These are phyloP conservation scores for Acrocyrtus sp. DNA, from an alignment of 2,888 invertebrate genomes.

Conservation along the genomic window DNA sequence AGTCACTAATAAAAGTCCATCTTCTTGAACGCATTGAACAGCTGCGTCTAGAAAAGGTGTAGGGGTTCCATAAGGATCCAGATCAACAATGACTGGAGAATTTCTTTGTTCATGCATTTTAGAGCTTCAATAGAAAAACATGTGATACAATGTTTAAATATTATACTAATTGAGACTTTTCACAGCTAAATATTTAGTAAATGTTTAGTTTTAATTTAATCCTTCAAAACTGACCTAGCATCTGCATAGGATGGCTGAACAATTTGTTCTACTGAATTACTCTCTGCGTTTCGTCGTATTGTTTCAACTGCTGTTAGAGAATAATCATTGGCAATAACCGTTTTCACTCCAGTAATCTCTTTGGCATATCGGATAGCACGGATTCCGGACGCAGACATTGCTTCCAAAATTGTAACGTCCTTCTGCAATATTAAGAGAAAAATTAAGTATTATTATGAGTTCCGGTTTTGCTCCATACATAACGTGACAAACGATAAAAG, in stretches of 20 bases:
- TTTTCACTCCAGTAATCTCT: slow-evolving; percentile 84
- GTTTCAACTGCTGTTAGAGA: slow-evolving; percentile 85
- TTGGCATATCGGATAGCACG: slow-evolving; percentile 96
- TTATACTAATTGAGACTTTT: no score
- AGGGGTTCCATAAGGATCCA: slow-evolving; percentile 98
- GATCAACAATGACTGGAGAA: slow-evolving; percentile 76
- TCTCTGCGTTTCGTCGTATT: slow-evolving; percentile 81
- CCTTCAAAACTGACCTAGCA: slow-evolving; percentile 79
- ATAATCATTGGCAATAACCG: slow-evolving; percentile 92
- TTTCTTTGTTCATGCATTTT: slow-evolving; percentile 33
- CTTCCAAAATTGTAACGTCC: slow-evolving; percentile 78
- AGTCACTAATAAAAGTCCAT: slow-evolving; percentile 91
- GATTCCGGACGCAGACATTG: slow-evolving; percentile 94
- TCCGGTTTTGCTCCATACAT: no score
- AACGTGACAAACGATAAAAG: no score
- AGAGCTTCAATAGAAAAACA: slow-evolving; percentile 15
- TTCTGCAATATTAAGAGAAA: slow-evolving; percentile 31
- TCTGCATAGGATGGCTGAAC: slow-evolving; percentile 84
- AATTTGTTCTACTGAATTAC: slow-evolving; percentile 79
- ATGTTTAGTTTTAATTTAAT: no score
- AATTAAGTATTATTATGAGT: no score
- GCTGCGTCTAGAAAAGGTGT: slow-evolving; percentile 91
- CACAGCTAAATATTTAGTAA: no score
- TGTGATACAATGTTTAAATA: background rate
- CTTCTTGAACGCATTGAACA: slow-evolving; percentile 79